Percentiles rank a stretch among this genome's conserved stretches.
Conservation (phyloP, 2,888 invertebrate species). For the Macroteleia sp. region DNA sequence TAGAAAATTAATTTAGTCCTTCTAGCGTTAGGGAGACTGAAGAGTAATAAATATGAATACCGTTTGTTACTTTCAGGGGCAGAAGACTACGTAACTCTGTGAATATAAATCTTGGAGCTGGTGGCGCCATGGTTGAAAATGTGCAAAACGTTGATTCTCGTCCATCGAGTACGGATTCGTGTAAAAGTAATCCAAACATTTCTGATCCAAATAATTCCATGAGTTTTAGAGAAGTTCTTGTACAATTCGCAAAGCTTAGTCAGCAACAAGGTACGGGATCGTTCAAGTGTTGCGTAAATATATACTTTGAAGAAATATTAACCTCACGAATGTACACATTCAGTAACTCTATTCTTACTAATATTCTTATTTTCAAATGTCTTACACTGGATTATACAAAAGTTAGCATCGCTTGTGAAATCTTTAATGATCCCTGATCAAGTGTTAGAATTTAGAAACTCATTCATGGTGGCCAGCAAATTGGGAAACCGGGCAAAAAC, state of each 20-base stretch:
- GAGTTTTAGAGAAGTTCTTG: constrained; percentile 90
- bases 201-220: constrained; percentile 83
- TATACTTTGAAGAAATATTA: neutral
- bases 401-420: constrained; percentile 22
- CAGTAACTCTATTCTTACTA: no score
- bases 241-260: constrained; percentile 89
- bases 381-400: no score
- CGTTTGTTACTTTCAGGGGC: no score
- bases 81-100: constrained; percentile 82
- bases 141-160: constrained; percentile 82
- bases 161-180: constrained; percentile 85
- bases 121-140: constrained; percentile 81
- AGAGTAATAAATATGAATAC: no score
- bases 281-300: constrained; percentile 47
- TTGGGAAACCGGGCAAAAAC: no score
- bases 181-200: constrained; percentile 84
- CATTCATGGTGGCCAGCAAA: no score
- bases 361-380: no score
- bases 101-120: constrained; percentile 80
- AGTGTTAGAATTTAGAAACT: no score
- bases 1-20: no score
- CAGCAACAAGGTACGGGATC: constrained; percentile 79
- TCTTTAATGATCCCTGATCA: constrained; percentile 47
- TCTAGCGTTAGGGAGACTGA: no score
- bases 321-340: no score